phyloP scores from a whole-genome alignment of 2,888 invertebrate species.

The Macrosiphum euphorbiae region DNA sequence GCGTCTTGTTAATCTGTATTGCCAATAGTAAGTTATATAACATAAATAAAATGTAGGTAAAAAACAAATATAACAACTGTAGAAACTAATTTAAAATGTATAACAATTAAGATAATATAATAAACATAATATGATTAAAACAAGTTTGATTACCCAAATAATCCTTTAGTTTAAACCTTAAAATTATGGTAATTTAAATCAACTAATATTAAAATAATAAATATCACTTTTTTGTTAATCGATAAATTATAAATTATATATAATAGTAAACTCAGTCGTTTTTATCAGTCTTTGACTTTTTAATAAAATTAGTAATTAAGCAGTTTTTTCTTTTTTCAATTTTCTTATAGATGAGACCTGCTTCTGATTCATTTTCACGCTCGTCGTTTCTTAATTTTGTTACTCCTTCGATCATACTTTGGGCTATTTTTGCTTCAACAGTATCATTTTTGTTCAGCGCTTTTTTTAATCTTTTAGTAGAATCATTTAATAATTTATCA shows the following conservation, averaged over 20 bases:
- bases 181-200: no score
- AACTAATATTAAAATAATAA: background rate
- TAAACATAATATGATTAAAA: no score
- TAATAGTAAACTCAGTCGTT: background rate
- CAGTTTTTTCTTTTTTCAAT: slow-evolving; percentile 1
- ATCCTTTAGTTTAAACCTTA: no score
- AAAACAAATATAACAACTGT: no score
- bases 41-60: no score
- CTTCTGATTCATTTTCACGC: background rate
- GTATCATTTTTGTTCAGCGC: background rate
- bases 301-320: slow-evolving; percentile 1
- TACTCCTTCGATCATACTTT: background rate
- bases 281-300: background rate
- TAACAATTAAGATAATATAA: no score
- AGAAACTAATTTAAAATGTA: no score
- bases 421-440: slow-evolving; percentile 8
- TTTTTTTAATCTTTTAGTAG: background rate
- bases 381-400: background rate
- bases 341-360: background rate
- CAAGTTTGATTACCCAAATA: no score
- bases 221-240: no score
- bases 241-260: no score
- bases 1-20: slow-evolving; percentile 1
- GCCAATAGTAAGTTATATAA: no score
- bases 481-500: background rate